phyloP scores from a whole-genome alignment of 2,113 vertebrate species.

The Pomatostomus ruficeps region DNA sequence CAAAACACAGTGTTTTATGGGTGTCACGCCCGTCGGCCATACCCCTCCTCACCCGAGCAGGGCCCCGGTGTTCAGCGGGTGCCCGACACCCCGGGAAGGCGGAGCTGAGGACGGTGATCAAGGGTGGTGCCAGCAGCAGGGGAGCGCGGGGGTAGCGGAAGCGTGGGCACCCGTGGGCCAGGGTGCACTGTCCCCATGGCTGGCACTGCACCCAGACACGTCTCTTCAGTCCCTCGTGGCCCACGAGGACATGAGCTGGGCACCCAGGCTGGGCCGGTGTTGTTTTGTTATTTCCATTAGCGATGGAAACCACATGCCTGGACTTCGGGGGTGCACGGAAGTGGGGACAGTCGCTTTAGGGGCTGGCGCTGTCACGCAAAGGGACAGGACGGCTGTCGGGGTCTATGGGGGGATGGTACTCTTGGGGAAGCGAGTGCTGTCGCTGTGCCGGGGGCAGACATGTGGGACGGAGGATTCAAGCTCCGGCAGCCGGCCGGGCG shows the following conservation, averaged over 20 bases:
- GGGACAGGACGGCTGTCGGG: accelerated
- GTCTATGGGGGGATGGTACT: accelerated
- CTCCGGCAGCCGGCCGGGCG: accelerated
- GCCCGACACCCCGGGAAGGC: accelerated
- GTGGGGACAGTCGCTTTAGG: background rate
- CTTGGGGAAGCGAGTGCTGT: accelerated
- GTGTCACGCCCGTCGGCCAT: background rate
- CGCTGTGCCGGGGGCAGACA: accelerated
- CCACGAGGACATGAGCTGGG: accelerated
- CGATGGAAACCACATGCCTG: accelerated
- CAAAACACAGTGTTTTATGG: background rate
- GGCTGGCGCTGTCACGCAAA: background rate
- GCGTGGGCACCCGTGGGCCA: accelerated
- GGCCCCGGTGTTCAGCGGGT: background rate
- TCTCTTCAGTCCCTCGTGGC: background rate
- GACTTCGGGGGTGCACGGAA: background rate
- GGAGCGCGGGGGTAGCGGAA: background rate
- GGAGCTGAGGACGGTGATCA: accelerated
- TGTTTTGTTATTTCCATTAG: background rate
- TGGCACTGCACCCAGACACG: background rate
- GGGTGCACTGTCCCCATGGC: background rate
- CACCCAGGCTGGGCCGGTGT: background rate
- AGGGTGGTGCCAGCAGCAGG: background rate
- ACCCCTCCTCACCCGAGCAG: background rate
- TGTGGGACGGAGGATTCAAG: accelerated